Conservation (phyloP, 1,140 invertebrate species). For the Acromyrmex echinatior region DNA sequence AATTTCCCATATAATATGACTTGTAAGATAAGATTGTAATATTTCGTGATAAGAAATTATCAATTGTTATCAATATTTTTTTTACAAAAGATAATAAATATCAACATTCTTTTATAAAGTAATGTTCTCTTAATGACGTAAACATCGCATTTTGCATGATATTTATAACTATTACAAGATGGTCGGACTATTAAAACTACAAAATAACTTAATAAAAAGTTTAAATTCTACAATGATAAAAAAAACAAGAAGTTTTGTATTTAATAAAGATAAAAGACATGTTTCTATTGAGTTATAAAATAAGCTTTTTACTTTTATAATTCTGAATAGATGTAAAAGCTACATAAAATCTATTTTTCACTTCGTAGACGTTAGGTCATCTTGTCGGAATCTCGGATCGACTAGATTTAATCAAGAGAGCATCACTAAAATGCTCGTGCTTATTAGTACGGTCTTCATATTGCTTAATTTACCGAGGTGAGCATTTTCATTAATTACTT, state of each 20-base stretch:
- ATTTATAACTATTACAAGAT: background rate
- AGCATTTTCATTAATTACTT: conserved; percentile 36
- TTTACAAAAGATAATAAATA: background rate
- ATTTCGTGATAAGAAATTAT: background rate
- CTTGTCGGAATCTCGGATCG: conserved; percentile 84
- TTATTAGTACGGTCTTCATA: conserved; percentile 88
- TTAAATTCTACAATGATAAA: background rate
- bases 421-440: conserved; percentile 88
- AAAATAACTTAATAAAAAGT: conserved; percentile 23
- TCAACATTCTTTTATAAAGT: background rate
- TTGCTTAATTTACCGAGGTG: conserved; percentile 88
- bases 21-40: background rate
- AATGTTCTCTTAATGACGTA: background rate
- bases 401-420: conserved; percentile 86
- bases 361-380: conserved; percentile 84
- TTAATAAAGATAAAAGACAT: background rate
- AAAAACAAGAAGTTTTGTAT: background rate
- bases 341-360: conserved; percentile 28
- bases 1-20: background rate
- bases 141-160: background rate
- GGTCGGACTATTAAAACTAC: background rate
- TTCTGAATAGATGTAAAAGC: background rate
- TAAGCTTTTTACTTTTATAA: background rate
- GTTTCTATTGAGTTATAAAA: background rate
- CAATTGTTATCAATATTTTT: background rate